Evolutionary conservation across 30 jellyfish, hydroid and myxozoan species (phyloP).

Genomic region (Turritopsis rubra): DNA sequence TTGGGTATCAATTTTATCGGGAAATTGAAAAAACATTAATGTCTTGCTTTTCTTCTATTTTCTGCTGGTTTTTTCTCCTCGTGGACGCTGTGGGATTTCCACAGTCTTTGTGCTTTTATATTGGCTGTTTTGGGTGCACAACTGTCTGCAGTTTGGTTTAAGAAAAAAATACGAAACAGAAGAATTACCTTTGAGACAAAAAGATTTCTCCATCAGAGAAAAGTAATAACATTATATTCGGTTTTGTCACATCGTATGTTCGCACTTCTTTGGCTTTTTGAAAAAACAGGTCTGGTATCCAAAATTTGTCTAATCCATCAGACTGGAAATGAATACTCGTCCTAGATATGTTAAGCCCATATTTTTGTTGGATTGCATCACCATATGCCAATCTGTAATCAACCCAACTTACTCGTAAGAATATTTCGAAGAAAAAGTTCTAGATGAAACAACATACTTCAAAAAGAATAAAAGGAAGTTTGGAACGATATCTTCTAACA

Average conservation of each 20-base stretch:
- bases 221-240: neutral
- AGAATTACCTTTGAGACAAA: neutral
- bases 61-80: too few relatives aligned
- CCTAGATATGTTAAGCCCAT: neutral
- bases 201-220: neutral
- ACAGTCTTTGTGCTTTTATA: too few relatives aligned
- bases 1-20: too few relatives aligned
- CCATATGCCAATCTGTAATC: neutral
- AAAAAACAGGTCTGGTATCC: neutral
- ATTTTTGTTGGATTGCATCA: neutral
- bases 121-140: too few relatives aligned
- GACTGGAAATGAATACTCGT: neutral
- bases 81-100: too few relatives aligned
- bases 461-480: too few relatives aligned
- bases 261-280: neutral
- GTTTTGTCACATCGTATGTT: neutral
- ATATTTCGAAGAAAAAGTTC: neutral
- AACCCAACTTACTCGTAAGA: neutral
- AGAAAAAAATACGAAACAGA: too few relatives aligned
- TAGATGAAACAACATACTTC: neutral
- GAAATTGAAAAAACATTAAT: too few relatives aligned
- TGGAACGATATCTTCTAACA: too few relatives aligned
- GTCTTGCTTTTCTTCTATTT: too few relatives aligned
- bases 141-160: too few relatives aligned
- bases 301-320: neutral